Percentiles rank a stretch among this genome's conserved stretches.
phyloP scores from a whole-genome alignment of 35 echinoderm and acorn worm genomes.

The Hemicentrotus pulcherrimus region DNA sequence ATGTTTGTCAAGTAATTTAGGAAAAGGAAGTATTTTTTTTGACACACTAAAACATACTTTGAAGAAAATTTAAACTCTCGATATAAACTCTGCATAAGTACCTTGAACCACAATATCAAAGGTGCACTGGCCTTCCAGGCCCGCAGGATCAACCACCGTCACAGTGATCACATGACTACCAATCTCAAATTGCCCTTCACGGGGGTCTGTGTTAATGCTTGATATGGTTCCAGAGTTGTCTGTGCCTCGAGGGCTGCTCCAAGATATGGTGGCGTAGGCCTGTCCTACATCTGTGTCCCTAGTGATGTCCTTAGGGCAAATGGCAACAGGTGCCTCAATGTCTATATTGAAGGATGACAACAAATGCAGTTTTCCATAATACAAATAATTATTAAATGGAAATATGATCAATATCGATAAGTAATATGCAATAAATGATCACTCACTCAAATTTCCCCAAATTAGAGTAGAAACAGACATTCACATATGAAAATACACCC shows the following conservation, averaged over 20 bases:
- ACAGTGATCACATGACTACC: constrained; percentile 38
- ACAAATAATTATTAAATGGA: too few species aligned
- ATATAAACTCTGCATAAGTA: neutral
- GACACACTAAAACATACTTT: too few species aligned
- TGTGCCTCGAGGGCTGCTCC: neutral
- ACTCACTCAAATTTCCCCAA: too few species aligned
- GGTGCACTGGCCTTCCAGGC: constrained; percentile 39
- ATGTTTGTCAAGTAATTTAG: too few species aligned
- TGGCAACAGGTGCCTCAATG: constrained; percentile 2
- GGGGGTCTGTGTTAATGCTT: neutral
- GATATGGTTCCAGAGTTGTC: constrained; percentile 37
- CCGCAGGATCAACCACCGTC: constrained; percentile 18
- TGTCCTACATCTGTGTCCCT: neutral
- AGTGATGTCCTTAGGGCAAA: constrained; percentile 17
- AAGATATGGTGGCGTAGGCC: constrained; percentile 14
- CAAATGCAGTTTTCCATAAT: too few species aligned
- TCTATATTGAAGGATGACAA: neutral
- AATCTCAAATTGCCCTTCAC: constrained; percentile 24
- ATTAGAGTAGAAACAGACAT: neutral
- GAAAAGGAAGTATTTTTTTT: too few species aligned
- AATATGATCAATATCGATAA: too few species aligned
- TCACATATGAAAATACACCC: neutral
- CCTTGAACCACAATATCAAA: neutral
- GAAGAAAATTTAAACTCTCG: too few species aligned
- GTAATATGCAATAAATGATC: too few species aligned